A percentile compares a stretch with the other conserved stretches of the same genome.
phyloP scores from a whole-genome alignment of 2,888 invertebrate genomes.

The Micoletzkya japonica region DNA sequence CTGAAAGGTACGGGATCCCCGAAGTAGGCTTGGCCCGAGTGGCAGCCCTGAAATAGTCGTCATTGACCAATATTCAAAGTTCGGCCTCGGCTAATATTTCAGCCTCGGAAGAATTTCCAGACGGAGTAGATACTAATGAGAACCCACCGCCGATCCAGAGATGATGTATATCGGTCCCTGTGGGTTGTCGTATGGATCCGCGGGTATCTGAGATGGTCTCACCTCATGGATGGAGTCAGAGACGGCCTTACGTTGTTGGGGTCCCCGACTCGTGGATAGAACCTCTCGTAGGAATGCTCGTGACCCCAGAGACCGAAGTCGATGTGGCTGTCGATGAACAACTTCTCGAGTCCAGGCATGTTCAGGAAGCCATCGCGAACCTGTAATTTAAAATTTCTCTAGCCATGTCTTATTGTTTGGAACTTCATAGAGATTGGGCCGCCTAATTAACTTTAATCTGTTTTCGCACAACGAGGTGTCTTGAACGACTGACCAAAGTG shows the following conservation, averaged over 20 bases:
- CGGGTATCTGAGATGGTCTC: constrained; percentile 51
- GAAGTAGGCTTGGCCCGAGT: constrained; percentile 43
- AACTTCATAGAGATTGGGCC: too few species aligned
- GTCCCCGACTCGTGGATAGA: constrained; percentile 75
- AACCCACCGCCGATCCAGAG: constrained; percentile 77
- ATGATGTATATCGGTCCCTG: constrained; percentile 87
- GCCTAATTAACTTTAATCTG: neutral
- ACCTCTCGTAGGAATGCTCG: constrained; percentile 92
- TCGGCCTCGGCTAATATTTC: too few species aligned
- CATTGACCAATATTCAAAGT: constrained; percentile 14
- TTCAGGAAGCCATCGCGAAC: constrained; percentile 62
- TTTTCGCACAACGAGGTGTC: constrained; percentile 13
- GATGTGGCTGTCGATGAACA: constrained; percentile 77
- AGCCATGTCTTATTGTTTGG: too few species aligned
- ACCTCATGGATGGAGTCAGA: neutral
- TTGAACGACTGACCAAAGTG: constrained; percentile 45
- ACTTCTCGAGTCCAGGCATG: constrained; percentile 74
- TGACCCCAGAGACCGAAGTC: constrained; percentile 94
- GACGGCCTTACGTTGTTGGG: neutral
- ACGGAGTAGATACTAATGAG: too few species aligned
- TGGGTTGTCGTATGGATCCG: constrained; percentile 75
- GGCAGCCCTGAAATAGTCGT: constrained; percentile 36
- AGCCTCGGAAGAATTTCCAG: too few species aligned
- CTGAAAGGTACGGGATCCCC: constrained; percentile 40
- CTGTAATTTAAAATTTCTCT: constrained; percentile 28